These are phyloP conservation scores for Motacilla tschutschensis DNA, from an alignment of 2,113 vertebrate genomes.

Conservation along the genomic window DNA sequence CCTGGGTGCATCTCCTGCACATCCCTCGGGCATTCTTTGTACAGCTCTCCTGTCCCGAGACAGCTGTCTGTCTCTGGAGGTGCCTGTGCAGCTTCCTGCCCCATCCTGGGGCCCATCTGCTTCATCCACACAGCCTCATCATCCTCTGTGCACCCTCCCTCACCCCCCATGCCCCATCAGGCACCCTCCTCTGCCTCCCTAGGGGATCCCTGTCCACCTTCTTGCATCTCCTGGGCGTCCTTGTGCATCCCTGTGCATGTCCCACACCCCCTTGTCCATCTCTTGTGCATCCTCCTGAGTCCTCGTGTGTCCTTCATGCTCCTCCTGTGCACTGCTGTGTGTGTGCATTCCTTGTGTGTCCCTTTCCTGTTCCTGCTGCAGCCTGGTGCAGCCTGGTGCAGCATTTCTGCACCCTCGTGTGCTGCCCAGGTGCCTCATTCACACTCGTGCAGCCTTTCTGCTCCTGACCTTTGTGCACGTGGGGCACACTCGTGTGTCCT, in stretches of 20 bases:
- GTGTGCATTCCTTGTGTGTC: not conserved
- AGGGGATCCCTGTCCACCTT: not conserved
- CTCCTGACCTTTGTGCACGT: not conserved
- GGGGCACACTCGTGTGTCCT: not conserved
- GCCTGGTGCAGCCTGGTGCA: not conserved
- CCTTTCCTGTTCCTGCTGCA: not conserved
- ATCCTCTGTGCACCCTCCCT: not conserved
- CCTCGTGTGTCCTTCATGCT: rapidly evolving
- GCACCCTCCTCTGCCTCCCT: not conserved
- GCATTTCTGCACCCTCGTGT: not conserved
- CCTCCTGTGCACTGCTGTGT: not conserved
- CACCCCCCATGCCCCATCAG: rapidly evolving
- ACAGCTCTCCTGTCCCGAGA: not conserved
- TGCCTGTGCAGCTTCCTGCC: not conserved
- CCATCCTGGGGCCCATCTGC: not conserved
- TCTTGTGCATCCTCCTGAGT: not conserved
- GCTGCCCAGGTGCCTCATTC: not conserved
- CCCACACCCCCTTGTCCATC: not conserved
- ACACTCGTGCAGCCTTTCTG: not conserved
- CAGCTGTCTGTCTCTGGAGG: not conserved
- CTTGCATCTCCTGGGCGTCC: rapidly evolving
- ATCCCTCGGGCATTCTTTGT: not conserved
- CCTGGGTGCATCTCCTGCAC: not conserved
- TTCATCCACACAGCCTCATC: not conserved
- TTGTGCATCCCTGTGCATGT: not conserved